Conservation (phyloP, 1,140 invertebrate genomes). For the Planococcus citri region DNA sequence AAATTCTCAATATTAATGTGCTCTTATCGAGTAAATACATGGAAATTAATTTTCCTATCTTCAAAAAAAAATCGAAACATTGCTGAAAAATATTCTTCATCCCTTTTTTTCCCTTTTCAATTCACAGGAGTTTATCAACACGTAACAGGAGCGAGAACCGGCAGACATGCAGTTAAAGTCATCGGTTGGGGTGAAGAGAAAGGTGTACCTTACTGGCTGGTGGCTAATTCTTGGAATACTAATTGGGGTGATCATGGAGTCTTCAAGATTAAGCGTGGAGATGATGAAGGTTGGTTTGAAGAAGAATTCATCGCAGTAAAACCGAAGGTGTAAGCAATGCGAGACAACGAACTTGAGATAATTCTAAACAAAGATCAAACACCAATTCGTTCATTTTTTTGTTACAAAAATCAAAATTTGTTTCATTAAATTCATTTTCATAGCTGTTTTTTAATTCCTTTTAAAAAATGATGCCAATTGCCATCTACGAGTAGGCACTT, state of each 20-base stretch:
- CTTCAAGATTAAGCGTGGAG: constrained; percentile 76
- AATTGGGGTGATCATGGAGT: constrained; percentile 80
- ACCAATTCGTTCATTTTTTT: too few relatives aligned
- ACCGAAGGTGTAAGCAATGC: constrained; percentile 42
- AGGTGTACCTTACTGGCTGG: constrained; percentile 62
- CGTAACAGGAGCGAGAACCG: constrained; percentile 31
- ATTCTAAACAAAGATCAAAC: too few relatives aligned
- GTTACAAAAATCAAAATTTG: too few relatives aligned
- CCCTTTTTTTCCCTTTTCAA: background rate
- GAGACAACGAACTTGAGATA: too few relatives aligned
- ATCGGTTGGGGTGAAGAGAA: constrained; percentile 52
- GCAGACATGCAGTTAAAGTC: constrained; percentile 80
- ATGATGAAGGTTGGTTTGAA: constrained; percentile 55
- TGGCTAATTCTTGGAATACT: constrained; percentile 84
- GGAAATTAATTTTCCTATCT: too few relatives aligned
- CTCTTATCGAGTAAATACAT: too few relatives aligned
- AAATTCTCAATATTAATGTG: too few relatives aligned
- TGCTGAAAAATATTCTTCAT: background rate
- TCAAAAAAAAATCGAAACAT: too few relatives aligned
- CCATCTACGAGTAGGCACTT: too few relatives aligned
- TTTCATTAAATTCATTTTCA: too few relatives aligned
- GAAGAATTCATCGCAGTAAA: constrained; percentile 51
- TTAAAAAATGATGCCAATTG: too few relatives aligned
- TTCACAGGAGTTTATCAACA: background rate
- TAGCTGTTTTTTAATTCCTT: too few relatives aligned